Evolutionary conservation across 1,140 invertebrate species (phyloP).

Genomic region (Saccostrea echinata): DNA sequence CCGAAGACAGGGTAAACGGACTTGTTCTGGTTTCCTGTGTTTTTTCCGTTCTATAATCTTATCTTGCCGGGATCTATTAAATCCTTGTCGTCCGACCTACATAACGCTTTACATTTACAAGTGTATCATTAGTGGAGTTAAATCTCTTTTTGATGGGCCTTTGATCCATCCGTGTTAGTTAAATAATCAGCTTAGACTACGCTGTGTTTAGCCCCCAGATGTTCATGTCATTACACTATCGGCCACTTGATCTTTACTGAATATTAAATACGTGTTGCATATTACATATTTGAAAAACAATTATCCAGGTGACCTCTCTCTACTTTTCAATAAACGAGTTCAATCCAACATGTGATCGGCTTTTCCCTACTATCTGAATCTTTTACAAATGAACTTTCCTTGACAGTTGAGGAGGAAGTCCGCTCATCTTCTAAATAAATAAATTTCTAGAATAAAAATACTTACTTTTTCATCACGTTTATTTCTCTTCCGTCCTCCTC

Average conservation of each 20-base stretch:
- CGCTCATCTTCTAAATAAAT: background rate
- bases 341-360: no score
- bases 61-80: slow-evolving; percentile 26
- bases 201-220: slow-evolving; percentile 28
- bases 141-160: slow-evolving; percentile 8
- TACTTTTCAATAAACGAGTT: background rate
- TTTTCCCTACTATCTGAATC: no score
- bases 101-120: slow-evolving; percentile 25
- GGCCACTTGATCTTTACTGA: background rate
- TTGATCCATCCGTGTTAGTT: slow-evolving; percentile 32
- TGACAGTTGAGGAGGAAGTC: background rate
- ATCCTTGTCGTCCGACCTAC: slow-evolving; percentile 26
- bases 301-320: background rate
- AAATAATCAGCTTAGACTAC: slow-evolving; percentile 29
- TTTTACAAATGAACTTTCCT: background rate
- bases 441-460: background rate
- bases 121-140: slow-evolving; percentile 17
- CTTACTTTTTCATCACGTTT: slow-evolving; percentile 70
- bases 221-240: slow-evolving; percentile 32
- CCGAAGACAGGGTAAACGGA: background rate
- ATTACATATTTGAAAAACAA: background rate
- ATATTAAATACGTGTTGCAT: background rate
- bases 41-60: slow-evolving; percentile 37
- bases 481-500: slow-evolving; percentile 65
- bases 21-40: slow-evolving; percentile 1